Evolutionary conservation across 2,113 vertebrate genomes (phyloP).

Genomic region (Rattus rattus): DNA sequence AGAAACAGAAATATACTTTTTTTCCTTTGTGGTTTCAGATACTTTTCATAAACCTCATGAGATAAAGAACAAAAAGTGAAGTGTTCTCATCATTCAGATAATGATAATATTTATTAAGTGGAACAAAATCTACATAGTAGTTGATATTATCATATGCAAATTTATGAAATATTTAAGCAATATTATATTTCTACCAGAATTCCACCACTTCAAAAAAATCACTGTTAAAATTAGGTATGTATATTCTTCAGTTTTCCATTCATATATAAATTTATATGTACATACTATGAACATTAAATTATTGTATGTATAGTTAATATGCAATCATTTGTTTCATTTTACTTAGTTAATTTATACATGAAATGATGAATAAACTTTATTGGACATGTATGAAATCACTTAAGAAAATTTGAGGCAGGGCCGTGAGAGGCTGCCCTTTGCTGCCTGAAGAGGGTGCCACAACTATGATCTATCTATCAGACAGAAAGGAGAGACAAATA

Average conservation of each 20-base stretch:
- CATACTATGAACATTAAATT: neutral
- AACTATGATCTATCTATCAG: neutral
- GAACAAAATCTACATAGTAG: neutral
- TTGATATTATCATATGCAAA: neutral
- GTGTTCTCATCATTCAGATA: neutral
- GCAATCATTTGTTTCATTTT: neutral
- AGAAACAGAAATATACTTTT: neutral
- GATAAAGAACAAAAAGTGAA: neutral
- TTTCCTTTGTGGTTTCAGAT: neutral
- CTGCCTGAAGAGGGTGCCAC: neutral
- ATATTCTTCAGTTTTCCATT: neutral
- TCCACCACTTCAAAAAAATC: neutral
- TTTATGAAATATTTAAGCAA: neutral
- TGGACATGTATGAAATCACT: neutral
- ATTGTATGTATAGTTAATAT: neutral
- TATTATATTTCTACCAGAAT: neutral
- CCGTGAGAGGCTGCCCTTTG: neutral
- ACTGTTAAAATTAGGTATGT: neutral
- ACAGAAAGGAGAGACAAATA: too few relatives aligned
- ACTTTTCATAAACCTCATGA: neutral
- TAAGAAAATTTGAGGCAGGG: neutral
- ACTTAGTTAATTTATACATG: neutral
- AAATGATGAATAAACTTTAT: neutral
- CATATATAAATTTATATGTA: neutral
- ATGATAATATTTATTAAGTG: neutral